A percentile compares a stretch with the other conserved stretches of the same genome.
Evolutionary conservation across 1,140 invertebrate genomes (phyloP).

Genomic region (Maniola jurtina): DNA sequence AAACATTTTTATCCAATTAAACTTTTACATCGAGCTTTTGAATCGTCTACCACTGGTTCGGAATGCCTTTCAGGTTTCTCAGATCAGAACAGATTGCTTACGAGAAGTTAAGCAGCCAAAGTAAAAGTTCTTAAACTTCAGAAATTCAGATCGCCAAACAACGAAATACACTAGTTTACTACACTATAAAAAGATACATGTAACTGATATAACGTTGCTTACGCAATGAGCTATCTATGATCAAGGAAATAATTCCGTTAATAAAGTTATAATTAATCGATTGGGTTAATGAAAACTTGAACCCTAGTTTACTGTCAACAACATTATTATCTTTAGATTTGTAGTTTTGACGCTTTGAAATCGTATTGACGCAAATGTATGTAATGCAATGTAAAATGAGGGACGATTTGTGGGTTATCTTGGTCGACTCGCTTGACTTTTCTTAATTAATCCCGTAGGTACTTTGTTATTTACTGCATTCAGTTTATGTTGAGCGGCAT

Average conservation of each 20-base stretch:
- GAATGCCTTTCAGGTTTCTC: no score
- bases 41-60: no score
- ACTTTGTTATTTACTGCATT: conserved; percentile 25
- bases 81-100: no score
- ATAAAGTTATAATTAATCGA: conserved; percentile 35
- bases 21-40: no score
- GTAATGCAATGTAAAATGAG: no score
- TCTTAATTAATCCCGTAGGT: conserved; percentile 55
- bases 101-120: no score
- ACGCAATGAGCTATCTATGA: conserved; percentile 17
- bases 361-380: conserved; percentile 59
- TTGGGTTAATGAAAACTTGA: conserved; percentile 60
- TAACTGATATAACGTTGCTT: background rate
- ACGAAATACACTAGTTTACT: background rate
- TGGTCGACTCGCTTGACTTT: conserved; percentile 38
- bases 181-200: background rate
- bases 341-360: conserved; percentile 28
- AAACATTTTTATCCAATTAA: no score
- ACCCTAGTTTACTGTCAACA: conserved; percentile 43
- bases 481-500: conserved; percentile 4
- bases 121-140: no score
- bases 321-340: conserved; percentile 40
- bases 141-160: background rate
- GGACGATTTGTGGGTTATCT: conserved; percentile 53
- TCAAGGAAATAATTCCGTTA: conserved; percentile 30